Conservation (phyloP, 2,113 vertebrate genomes). For the Embiotoca jacksoni region DNA sequence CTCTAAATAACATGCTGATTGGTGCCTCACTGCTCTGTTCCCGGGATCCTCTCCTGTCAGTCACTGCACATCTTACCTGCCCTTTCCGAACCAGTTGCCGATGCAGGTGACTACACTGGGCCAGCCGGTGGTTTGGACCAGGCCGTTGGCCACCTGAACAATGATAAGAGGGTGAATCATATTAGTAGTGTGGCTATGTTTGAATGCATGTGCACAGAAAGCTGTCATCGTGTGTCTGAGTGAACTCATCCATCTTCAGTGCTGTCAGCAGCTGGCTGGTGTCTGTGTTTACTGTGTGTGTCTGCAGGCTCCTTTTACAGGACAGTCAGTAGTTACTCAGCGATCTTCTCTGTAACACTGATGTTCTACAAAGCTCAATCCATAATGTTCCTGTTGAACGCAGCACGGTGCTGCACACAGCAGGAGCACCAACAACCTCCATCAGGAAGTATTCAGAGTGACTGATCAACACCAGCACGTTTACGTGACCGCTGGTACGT, state of each 20-base stretch:
- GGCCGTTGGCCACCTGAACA: conserved; percentile 89
- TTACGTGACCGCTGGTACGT: too few species aligned
- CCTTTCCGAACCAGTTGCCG: conserved; percentile 98
- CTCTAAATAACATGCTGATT: too few species aligned
- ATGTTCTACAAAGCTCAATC: too few species aligned
- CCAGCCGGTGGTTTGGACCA: conserved; percentile 97
- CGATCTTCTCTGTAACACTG: too few species aligned
- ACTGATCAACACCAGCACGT: too few species aligned
- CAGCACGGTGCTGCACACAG: too few species aligned
- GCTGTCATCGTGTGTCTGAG: background rate
- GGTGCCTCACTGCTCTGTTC: too few species aligned
- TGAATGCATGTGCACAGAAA: background rate
- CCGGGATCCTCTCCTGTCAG: too few species aligned
- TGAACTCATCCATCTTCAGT: background rate
- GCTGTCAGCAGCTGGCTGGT: background rate
- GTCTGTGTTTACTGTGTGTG: too few species aligned
- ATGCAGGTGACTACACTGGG: conserved; percentile 94
- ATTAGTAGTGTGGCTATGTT: background rate
- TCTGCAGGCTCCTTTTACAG: background rate
- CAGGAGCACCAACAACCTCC: too few species aligned
- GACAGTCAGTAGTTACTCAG: background rate
- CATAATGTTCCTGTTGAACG: too few species aligned
- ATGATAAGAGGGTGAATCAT: background rate
- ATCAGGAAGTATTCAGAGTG: too few species aligned
- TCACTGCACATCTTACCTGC: conserved; percentile 84